phyloP scores from a whole-genome alignment of 2,797 vertebrate genomes.

The Florisuga fusca region DNA sequence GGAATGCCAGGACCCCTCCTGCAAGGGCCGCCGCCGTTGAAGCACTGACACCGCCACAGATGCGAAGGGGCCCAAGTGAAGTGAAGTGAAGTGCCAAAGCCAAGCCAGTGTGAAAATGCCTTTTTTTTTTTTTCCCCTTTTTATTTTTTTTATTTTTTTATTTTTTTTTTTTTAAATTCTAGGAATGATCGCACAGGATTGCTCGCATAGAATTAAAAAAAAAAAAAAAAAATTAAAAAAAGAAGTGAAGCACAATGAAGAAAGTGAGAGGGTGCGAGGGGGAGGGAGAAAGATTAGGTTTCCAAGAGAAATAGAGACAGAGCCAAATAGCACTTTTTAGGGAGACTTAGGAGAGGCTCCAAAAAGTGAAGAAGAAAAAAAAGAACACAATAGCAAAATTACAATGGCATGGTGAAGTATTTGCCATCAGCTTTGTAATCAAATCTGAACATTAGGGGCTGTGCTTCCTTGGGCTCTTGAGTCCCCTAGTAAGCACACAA shows the following conservation, averaged over 20 bases:
- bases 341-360: neutral
- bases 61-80: neutral
- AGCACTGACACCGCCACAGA: neutral
- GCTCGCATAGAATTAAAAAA: neutral
- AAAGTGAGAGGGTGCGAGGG: neutral
- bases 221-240: neutral
- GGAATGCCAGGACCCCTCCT: neutral
- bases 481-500: neutral
- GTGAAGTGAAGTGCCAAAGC: neutral
- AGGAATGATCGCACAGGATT: neutral
- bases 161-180: neutral
- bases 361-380: neutral
- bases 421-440: neutral
- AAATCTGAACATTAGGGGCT: neutral
- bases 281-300: slow-evolving; percentile 35
- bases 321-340: slow-evolving; percentile 18
- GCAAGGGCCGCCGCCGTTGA: neutral
- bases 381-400: neutral
- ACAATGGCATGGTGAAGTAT: neutral
- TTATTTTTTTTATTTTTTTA: neutral
- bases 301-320: slow-evolving; percentile 42
- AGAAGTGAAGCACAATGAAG: slow-evolving; percentile 7
- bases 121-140: neutral
- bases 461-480: neutral
- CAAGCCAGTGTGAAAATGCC: neutral